A percentile compares a stretch with the other conserved stretches of the same genome.
Evolutionary conservation across 2,113 vertebrate species (phyloP).

Genomic region (Proteles cristata): DNA sequence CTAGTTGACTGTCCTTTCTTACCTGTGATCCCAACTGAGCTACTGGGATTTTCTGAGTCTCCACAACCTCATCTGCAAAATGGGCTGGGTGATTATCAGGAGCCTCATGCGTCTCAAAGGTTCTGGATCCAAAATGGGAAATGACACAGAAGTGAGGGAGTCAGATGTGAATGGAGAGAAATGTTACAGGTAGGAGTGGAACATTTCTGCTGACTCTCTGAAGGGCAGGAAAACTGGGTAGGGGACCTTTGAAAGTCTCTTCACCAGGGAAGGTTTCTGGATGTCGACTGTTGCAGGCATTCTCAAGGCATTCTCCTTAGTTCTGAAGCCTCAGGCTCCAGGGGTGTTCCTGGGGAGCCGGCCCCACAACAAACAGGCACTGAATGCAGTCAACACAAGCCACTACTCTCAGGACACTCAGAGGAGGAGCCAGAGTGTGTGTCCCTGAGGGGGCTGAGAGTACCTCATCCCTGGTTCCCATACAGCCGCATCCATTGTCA

Average conservation of each 20-base stretch:
- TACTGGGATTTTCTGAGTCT: background rate
- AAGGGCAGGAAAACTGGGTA: background rate
- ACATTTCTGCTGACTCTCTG: background rate
- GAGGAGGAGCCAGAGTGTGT: background rate
- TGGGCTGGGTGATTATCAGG: background rate
- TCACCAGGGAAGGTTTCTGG: background rate
- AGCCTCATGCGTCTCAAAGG: background rate
- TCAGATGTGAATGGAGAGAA: background rate
- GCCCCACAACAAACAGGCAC: no score
- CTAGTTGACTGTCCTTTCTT: background rate
- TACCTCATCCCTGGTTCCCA: background rate
- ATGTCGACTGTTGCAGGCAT: background rate
- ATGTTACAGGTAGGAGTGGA: fast-evolving
- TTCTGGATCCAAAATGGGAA: background rate
- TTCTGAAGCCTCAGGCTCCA: background rate
- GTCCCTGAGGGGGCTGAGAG: background rate
- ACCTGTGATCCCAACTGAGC: background rate
- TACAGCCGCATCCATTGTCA: no score
- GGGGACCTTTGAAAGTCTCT: background rate
- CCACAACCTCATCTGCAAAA: background rate
- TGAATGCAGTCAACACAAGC: no score
- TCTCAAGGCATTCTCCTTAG: background rate
- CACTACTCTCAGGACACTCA: fast-evolving
- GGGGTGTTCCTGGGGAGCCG: background rate
- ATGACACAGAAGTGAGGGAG: background rate